Evolutionary conservation across 2,888 invertebrate genomes (phyloP), one percentile per base, ranked within the genome.

Genomic region (Cactoblastis cactorum): DNA sequence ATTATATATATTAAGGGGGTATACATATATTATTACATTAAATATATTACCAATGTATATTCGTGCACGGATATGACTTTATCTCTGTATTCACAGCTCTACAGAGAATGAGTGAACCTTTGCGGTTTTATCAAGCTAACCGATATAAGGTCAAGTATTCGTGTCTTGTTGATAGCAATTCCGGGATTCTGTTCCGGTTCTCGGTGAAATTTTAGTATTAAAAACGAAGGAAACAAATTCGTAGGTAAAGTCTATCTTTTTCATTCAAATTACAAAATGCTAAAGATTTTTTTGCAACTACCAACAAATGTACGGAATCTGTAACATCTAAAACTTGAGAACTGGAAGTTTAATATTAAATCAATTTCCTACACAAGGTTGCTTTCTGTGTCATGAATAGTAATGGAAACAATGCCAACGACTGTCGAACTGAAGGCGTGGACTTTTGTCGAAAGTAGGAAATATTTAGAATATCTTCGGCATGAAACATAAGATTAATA

Each of bases 71-170:
- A 28, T 6, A 28, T 28, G 3, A 28, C 28, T 28, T 28, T 28
- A 28, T 28, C 5, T 38, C 18, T 19, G 38, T 38, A n/a, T 32
- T 15, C 32, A 2, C 11, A 17, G 17, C 6, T 43, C 5, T 43
- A n/a, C 17, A 28, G 12, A 12, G 22, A 41, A 22, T 41, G 22
- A 22, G 43, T 28, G 28, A 28, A 28, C 43, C 15, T 43, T 28
- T 43, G 43, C 43, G 43, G 43, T 43, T 6, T 6, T 43, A 28
- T 43, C 32, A 43, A 12, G 28, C 24, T 15, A 32, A 43, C 43
- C 43, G 28, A 24, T 43, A 43, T 43, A 43, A 43, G 43, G 43
- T 43, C 28, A 43, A 14, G 43, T 43, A 43, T 43, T 28, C 28
- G 17, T 8, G 28, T 37, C 37, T 37, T 11, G n/a, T n/a, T n/a